Conservation (phyloP, 35 echinoderm and acorn worm genomes). For the Lytechinus pictus region DNA sequence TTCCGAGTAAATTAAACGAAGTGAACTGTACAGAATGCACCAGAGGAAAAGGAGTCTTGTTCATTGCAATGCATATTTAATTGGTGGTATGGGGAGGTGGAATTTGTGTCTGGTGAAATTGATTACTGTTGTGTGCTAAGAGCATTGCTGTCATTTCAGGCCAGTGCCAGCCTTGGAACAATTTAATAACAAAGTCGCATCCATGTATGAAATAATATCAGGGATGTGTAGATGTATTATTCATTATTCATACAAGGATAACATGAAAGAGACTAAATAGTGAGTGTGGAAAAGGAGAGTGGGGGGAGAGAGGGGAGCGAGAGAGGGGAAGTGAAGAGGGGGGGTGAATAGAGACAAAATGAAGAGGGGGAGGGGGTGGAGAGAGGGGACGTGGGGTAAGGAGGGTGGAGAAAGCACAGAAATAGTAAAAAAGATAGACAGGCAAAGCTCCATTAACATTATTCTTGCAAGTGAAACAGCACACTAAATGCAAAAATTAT, state of each 20-base stretch:
- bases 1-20: neutral
- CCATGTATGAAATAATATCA: neutral
- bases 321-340: neutral
- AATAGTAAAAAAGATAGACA: neutral
- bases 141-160: neutral
- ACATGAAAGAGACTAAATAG: neutral
- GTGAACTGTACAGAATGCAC: neutral
- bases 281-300: neutral
- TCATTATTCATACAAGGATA: neutral
- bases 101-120: neutral
- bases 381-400: neutral
- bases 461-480: too few species aligned
- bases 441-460: neutral
- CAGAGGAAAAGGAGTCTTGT: neutral
- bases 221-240: neutral
- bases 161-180: neutral
- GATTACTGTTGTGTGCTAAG: neutral
- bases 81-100: neutral
- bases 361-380: neutral
- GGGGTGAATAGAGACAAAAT: neutral
- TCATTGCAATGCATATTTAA: neutral
- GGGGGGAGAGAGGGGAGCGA: neutral
- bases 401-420: neutral
- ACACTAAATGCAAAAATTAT: too few species aligned
- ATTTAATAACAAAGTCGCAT: neutral